These are phyloP conservation scores for Myrmecobius fasciatus DNA, from an alignment of 2,113 vertebrate species.

Conservation along the genomic window DNA sequence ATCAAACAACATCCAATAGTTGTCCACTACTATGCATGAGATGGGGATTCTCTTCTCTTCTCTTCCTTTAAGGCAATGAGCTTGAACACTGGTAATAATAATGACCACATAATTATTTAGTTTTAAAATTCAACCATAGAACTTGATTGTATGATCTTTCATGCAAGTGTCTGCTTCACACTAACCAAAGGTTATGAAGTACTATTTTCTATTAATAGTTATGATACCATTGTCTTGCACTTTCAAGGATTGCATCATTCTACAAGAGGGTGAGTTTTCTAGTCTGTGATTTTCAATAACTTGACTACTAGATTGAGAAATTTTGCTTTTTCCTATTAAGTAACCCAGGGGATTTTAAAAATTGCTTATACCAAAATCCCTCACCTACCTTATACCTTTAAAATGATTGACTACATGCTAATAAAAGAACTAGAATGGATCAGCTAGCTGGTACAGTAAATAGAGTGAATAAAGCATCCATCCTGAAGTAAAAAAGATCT, in stretches of 20 bases:
- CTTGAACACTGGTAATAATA: conserved; percentile 64
- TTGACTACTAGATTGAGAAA: conserved; percentile 4
- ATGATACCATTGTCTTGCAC: conserved; percentile 57
- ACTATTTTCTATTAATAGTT: conserved; percentile 68
- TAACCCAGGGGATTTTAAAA: neutral
- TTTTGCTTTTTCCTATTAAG: conserved; percentile 28
- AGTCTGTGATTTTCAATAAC: conserved; percentile 41
- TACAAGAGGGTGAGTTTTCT: conserved; percentile 39
- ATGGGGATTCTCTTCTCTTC: no score
- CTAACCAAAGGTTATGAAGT: conserved; percentile 76
- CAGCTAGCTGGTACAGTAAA: no score
- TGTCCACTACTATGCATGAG: no score
- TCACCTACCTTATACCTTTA: neutral
- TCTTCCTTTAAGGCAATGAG: conserved; percentile 53
- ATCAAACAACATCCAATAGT: no score
- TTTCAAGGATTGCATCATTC: conserved; percentile 60
- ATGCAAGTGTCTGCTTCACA: conserved; percentile 60
- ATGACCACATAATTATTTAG: conserved; percentile 73
- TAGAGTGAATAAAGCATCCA: neutral
- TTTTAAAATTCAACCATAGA: conserved; percentile 71
- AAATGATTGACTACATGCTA: neutral
- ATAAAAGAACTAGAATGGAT: neutral
- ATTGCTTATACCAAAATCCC: neutral
- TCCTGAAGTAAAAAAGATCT: neutral
- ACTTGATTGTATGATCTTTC: conserved; percentile 76